Evolutionary conservation across 53 echinoderm and acorn worm species (phyloP).

Genomic region (Stichopus horrens): DNA sequence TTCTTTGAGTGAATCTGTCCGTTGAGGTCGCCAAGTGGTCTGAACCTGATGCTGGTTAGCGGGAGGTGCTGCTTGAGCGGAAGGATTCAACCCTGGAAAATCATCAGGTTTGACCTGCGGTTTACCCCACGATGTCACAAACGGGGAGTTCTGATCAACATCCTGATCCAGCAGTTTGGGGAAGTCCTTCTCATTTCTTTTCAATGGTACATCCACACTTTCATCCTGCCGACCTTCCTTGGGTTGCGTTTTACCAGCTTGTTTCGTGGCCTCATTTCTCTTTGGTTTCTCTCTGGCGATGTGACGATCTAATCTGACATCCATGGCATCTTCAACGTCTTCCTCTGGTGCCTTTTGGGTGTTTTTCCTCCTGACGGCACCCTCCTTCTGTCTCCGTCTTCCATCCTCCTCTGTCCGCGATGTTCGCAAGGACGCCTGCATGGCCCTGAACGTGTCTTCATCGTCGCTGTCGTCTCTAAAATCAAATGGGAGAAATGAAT

Average conservation of each 20-base stretch:
- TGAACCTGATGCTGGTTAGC: not conserved
- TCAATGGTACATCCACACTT: not conserved
- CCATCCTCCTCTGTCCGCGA: conserved; percentile 30
- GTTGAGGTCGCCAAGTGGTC: not conserved
- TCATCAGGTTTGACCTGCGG: not conserved
- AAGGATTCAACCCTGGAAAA: conserved; percentile 29
- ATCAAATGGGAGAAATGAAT: not conserved
- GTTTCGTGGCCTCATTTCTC: not conserved
- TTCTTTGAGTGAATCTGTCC: conserved; percentile 1
- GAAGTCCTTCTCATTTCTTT: conserved; percentile 28
- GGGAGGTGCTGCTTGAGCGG: not conserved
- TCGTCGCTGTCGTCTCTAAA: conserved; percentile 45
- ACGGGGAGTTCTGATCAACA: not conserved
- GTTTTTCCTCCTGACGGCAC: conserved; percentile 30
- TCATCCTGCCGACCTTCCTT: not conserved
- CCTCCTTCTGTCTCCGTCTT: conserved; percentile 13
- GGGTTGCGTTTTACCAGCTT: not conserved
- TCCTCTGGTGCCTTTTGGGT: not conserved
- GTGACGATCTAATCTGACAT: too few relatives aligned
- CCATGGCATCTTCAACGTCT: not conserved
- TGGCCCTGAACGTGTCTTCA: conserved; percentile 58
- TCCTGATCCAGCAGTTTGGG: conserved; percentile 27
- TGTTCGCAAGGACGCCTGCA: conserved; percentile 79
- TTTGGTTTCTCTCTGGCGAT: not conserved
- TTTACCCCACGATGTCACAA: not conserved